A percentile compares a stretch with the other conserved stretches of the same genome.
These are phyloP conservation scores for Intellagama lesueurii DNA, from an alignment of 2,797 vertebrate genomes.

Conservation along the genomic window DNA sequence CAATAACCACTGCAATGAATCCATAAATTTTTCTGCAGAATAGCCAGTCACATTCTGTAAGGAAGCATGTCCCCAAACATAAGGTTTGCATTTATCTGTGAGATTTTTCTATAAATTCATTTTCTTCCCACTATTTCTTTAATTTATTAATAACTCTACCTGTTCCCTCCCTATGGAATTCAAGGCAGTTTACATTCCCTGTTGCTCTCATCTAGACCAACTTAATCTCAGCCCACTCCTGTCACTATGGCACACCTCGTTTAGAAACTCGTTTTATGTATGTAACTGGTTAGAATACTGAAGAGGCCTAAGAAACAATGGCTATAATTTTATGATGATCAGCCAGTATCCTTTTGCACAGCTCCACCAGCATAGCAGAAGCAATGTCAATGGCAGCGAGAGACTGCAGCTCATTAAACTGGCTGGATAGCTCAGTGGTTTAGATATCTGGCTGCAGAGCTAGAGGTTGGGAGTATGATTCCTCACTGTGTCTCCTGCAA, in stretches of 20 bases:
- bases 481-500: too few relatives aligned
- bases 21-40: constrained; percentile 74
- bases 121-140: constrained; percentile 17
- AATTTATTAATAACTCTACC: background rate
- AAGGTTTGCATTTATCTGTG: constrained; percentile 47
- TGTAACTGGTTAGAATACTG: constrained; percentile 6
- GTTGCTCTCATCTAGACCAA: background rate
- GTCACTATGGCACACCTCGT: background rate
- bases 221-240: background rate
- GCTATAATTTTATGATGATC: constrained; percentile 27
- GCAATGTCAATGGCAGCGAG: too few relatives aligned
- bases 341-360: too few relatives aligned
- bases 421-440: too few relatives aligned
- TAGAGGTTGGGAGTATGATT: too few relatives aligned
- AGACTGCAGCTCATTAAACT: too few relatives aligned
- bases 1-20: constrained; percentile 80
- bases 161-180: background rate
- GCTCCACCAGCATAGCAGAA: too few relatives aligned
- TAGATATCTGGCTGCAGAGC: too few relatives aligned
- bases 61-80: constrained; percentile 53
- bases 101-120: background rate
- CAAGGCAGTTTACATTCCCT: background rate
- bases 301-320: background rate
- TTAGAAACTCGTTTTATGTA: background rate
- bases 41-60: constrained; percentile 76